Base-by-base conservation (phyloP, 2,113 vertebrate genomes). In the Albula goreensis region DNA sequence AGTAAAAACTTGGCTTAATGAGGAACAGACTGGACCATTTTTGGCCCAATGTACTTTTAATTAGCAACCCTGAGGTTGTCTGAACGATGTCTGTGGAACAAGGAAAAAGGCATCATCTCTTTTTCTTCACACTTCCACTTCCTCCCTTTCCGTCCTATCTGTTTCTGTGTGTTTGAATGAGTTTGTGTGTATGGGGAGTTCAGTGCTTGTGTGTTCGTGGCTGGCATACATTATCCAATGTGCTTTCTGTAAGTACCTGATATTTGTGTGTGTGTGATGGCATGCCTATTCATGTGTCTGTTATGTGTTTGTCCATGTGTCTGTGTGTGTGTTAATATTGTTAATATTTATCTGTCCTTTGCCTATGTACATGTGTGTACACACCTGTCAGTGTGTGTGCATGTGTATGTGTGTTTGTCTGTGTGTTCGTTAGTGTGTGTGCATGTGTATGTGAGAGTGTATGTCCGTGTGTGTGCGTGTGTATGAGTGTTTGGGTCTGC, bases 11-110 rank as follows among this genome's bases (percentile, higher is more conserved):
- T 84, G n/a, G 90, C 85, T 87, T 93, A 93, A 93, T 92, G 87
- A 91, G 86, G 80, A 89, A 91, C 90, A 88, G 77, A 85, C 90
- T 88, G 89, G 88, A 86, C 60, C 66, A 82, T 83, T 89, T 81
- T 90, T 88, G 91, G 90, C 91, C 89, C 85, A 85, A 89, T 91
- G 90, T 91, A 89, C 91, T 91, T 94, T 93, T 93, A 94, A 94
- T 94, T 92, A 93, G 89, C 89, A 85, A 91, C 90, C 89, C 88
- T 78, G 56, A 88, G 90, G 91, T 88, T 88, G 86, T 90, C 85
- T 83, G 78, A 85, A 82, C 82, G 2, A 70, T 41, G 86, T 86
- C 87, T 87, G 41, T 78, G 85, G 89, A 88, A 91, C 83, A 60
- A 80, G 19, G 12, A 31, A 80, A 57, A 60, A 51, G 66, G 51